Base-by-base conservation (phyloP, 1,140 invertebrate species). In the Drosophila sechellia region DNA sequence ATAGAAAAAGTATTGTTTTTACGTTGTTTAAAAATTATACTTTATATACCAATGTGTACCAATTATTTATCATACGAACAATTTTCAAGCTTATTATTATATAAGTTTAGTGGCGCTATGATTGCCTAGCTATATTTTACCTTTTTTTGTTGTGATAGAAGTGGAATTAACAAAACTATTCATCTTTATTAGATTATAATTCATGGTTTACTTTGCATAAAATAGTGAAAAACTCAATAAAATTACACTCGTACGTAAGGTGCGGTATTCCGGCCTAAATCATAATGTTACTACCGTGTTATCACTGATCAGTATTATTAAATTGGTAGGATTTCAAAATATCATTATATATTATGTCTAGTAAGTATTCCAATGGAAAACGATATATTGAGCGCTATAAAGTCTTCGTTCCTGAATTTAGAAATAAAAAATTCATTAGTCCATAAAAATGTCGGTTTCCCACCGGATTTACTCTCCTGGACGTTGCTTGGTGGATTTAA, bases 11-110 rank as follows among this genome's bases (percentile, higher is more conserved):
- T 17, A 59, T 54, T 25, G 34, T n/a, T 40, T 53, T 61, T 57
- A 57, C 34, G 42, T 79, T 52, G 76, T 37, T 79, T 66, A 66
- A 39, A 42, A 52, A 48, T 40, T 27, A 13, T 43, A 35, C 48
- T 34, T 55, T 50, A 61, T 50, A 34, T 48, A 55, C 6, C 31
- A 31, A 31, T 31, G 35, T 50, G 25, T 46, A 57, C 31, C 17
- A 48, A 70, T n/a, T 43, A 34, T 57, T 61, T 40, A 31, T 40
- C 15, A 60, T 31, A 17, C 20, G 20, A 55, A 20, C 10, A 40
- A 6, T n/a, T 40, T 17, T 25, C 12, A 61, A 40, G 20, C 20
- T 39, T 12, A 54, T 39, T 12, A 54, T 39, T 55, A 12, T 55
- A 60, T 5, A 20, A 55, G 22, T 39, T 40, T 58, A 35, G 8